These are phyloP conservation scores for Holacanthus passer DNA, from an alignment of 2,113 vertebrate species.

Conservation along the genomic window DNA sequence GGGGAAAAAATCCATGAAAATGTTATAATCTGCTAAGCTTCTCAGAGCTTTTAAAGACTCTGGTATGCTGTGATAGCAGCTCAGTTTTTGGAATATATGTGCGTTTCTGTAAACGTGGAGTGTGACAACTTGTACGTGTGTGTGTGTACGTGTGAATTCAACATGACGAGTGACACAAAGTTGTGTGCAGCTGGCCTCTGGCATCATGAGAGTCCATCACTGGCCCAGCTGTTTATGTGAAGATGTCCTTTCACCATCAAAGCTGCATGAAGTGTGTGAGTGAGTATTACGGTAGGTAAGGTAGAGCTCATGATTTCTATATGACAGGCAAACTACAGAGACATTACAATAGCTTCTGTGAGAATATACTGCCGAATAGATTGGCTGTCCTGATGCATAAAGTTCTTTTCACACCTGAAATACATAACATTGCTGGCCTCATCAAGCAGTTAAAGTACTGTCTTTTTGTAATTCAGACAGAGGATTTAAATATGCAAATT, in stretches of 20 bases:
- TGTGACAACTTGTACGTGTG: slow-evolving; percentile 11
- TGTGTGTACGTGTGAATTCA: neutral
- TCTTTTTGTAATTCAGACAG: neutral
- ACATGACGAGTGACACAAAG: slow-evolving; percentile 25
- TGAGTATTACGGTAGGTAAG: neutral
- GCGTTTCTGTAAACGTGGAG: slow-evolving; percentile 36
- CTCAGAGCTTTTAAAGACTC: slow-evolving; percentile 68
- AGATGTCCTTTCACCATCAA: slow-evolving; percentile 32
- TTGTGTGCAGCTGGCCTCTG: slow-evolving; percentile 11
- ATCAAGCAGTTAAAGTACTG: neutral
- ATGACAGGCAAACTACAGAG: neutral
- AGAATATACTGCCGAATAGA: neutral
- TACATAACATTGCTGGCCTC: neutral
- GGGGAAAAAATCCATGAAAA: slow-evolving; percentile 61
- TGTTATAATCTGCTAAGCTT: slow-evolving; percentile 75
- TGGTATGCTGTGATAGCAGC: slow-evolving; percentile 68
- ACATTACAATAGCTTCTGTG: neutral
- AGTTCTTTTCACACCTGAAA: neutral
- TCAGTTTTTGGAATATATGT: slow-evolving; percentile 54
- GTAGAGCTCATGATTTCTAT: neutral
- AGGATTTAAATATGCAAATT: neutral
- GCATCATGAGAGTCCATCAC: slow-evolving; percentile 25
- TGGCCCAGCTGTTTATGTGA: slow-evolving; percentile 30
- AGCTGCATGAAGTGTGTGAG: slow-evolving; percentile 3
- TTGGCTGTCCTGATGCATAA: neutral